Conservation (phyloP, 2,888 invertebrate genomes). For the Pachycephus smyrnensis region DNA sequence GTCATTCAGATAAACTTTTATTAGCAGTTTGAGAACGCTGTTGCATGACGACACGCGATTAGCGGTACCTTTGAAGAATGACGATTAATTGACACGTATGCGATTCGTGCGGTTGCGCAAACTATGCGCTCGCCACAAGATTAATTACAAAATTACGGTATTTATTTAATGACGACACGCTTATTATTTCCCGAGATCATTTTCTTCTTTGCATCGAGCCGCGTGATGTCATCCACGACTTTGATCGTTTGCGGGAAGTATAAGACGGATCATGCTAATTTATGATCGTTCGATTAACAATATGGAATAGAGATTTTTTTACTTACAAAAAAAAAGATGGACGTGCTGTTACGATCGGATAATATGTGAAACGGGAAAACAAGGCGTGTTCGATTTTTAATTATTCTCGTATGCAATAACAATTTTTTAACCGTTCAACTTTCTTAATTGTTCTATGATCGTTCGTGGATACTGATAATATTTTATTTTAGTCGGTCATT, state of each 20-base stretch:
- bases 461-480: not conserved
- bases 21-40: not conserved
- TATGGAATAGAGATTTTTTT: not conserved
- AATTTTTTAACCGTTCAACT: not conserved
- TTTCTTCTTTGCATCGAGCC: not conserved
- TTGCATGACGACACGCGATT: slow-evolving; percentile 5
- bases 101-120: slow-evolving; percentile 2
- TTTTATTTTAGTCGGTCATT: not conserved
- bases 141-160: not conserved
- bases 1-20: not conserved
- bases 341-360: not conserved
- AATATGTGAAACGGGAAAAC: not conserved
- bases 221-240: not conserved
- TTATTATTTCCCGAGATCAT: not conserved
- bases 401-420: not conserved
- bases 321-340: not conserved
- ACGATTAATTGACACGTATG: slow-evolving; percentile 23
- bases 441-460: not conserved
- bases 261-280: not conserved
- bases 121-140: not conserved
- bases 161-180: not conserved
- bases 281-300: not conserved
- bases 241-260: not conserved
- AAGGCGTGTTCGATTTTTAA: not conserved
- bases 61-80: slow-evolving; percentile 32